Base-by-base conservation (phyloP, 2,797 vertebrate genomes). In the Myotis vivesi region DNA sequence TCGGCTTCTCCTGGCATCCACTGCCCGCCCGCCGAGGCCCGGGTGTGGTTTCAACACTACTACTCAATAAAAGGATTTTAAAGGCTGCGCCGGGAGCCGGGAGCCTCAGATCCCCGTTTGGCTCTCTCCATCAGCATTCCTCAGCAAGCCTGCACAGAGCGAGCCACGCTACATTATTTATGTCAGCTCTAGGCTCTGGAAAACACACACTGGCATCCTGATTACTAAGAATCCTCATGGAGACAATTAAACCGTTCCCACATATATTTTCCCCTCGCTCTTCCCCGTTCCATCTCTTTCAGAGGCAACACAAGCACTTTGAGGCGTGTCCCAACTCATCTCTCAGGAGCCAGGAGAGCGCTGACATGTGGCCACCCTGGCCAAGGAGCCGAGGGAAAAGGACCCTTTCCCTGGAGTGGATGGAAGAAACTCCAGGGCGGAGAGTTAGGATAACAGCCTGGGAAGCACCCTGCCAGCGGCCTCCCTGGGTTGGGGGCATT, bases 61-160 rank as follows among this genome's bases (percentile, higher is more conserved):
- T 38, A 71, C 92, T 95, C 97, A 92, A 96, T 97, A 97, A 96
- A 96, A 94, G 84, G 90, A 64, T 92, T 97, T 97, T 97, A 97
- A 95, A 98, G 96, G 94, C 93, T 89, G 94, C 46, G 86, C 96
- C 28, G 79, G 85, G 96, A 95, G 93, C 92, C 79, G 66, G 95
- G 96, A 94, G 94, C 95, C 79, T 97, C 91, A 96, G 96, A 97
- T 97, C 96, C 91, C 87, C 49, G 88, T 88, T 96, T 97, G 96
- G 94, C 95, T 95, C 91, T 87, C 92, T 96, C 97, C 97, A 96
- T 94, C 94, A 96, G 97, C 96, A 97, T 97, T 97, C 97, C 94
- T 95, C 73, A 71, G 96, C 96, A 97, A 97, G 97, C 91, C 97
- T 75, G 96, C 95, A 96, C 96, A 97, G 87, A 95, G 90, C 83